Evolutionary conservation across 1,140 invertebrate genomes (phyloP).

Genomic region (Pogonomyrmex californicus): DNA sequence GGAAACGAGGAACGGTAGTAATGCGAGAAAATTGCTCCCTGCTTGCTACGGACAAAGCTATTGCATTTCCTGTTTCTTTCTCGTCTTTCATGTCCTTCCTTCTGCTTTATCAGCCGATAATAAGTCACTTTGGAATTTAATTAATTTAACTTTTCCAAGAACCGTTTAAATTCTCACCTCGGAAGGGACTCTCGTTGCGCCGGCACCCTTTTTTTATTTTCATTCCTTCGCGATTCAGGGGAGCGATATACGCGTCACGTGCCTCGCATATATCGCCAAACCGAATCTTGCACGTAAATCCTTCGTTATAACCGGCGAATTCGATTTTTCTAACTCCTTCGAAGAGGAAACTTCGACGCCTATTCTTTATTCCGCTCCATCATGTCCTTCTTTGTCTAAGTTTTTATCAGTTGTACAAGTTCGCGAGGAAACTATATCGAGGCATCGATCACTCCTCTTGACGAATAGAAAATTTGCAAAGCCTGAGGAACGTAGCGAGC

Average conservation of each 20-base stretch:
- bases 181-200: background rate
- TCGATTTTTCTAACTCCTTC: slow-evolving; percentile 46
- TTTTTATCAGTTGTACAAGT: slow-evolving; percentile 50
- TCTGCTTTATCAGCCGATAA: slow-evolving; percentile 53
- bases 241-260: slow-evolving; percentile 48
- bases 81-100: background rate
- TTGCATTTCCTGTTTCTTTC: slow-evolving; percentile 42
- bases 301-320: slow-evolving; percentile 49
- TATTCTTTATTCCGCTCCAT: slow-evolving; percentile 55
- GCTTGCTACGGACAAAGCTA: slow-evolving; percentile 23
- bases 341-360: background rate
- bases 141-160: slow-evolving; percentile 39
- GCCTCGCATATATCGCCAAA: slow-evolving; percentile 36
- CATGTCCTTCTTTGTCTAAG: slow-evolving; percentile 46
- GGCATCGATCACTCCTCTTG: slow-evolving; percentile 48
- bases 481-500: slow-evolving; percentile 6
- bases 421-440: slow-evolving; percentile 36
- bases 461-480: slow-evolving; percentile 56
- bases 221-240: slow-evolving; percentile 28
- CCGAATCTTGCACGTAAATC: slow-evolving; percentile 44
- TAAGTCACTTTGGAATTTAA: slow-evolving; percentile 63
- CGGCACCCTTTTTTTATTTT: slow-evolving; percentile 10
- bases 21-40: slow-evolving; percentile 54
- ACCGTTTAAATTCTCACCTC: slow-evolving; percentile 36
- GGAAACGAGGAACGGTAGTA: slow-evolving; percentile 53